Evolutionary conservation across 2,797 vertebrate species (phyloP).

Genomic region (Myiotriccus ornatus): DNA sequence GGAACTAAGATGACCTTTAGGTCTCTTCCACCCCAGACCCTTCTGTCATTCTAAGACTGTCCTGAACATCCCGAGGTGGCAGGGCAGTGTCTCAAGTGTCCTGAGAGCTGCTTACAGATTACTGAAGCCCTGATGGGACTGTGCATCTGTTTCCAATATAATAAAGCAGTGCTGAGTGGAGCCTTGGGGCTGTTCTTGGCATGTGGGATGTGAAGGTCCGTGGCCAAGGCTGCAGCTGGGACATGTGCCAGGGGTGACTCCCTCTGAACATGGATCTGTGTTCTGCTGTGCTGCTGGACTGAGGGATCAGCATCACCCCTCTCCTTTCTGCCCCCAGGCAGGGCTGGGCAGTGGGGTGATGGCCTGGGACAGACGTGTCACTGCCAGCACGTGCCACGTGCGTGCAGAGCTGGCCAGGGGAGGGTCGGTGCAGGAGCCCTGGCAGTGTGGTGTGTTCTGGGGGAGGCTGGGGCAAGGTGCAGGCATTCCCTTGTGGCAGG

Average conservation of each 20-base stretch:
- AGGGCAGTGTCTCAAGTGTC: background rate
- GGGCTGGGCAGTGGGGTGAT: background rate
- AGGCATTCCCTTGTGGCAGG: background rate
- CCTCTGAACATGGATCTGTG: rapidly evolving
- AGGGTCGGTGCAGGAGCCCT: background rate
- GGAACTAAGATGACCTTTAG: background rate
- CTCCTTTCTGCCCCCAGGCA: background rate
- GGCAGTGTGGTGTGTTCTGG: background rate
- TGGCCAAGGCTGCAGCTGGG: background rate
- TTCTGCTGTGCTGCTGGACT: background rate
- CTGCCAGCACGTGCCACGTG: rapidly evolving
- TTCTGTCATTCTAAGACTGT: background rate
- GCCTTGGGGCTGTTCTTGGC: background rate
- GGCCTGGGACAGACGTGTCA: background rate
- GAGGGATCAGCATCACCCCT: background rate
- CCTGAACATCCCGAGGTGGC: background rate
- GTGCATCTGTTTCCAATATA: background rate
- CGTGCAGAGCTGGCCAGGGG: background rate
- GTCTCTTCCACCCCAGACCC: background rate
- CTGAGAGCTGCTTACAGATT: background rate
- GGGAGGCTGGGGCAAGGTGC: background rate
- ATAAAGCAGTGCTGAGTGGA: background rate
- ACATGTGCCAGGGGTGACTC: background rate
- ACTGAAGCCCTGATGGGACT: background rate
- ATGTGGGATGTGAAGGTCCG: background rate